phyloP scores from a whole-genome alignment of 2,113 vertebrate genomes.

The Chamaetylas fuelleborni region DNA sequence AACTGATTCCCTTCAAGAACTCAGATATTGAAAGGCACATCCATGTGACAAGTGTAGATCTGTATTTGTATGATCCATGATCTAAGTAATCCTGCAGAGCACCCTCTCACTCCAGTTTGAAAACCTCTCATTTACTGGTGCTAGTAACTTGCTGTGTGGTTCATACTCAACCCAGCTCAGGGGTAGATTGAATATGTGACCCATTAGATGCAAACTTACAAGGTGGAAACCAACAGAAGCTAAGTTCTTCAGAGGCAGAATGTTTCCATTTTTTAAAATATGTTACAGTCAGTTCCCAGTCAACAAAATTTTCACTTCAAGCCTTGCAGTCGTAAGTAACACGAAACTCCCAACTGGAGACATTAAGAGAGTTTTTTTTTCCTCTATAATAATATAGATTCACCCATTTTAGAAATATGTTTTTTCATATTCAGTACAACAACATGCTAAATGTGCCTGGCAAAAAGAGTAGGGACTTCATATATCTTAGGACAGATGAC shows the following conservation, averaged over 20 bases:
- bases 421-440: not conserved
- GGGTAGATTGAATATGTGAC: not conserved
- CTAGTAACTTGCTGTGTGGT: rapidly evolving
- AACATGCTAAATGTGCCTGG: not conserved
- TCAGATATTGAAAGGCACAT: not conserved
- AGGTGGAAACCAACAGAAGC: not conserved
- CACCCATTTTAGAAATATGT: not conserved
- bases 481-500: not conserved
- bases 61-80: not conserved
- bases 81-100: not conserved
- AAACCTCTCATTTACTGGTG: rapidly evolving
- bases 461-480: not conserved
- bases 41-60: not conserved
- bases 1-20: not conserved
- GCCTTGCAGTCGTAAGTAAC: not conserved
- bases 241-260: not conserved
- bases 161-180: not conserved
- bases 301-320: not conserved
- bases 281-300: not conserved
- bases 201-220: not conserved
- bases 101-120: not conserved
- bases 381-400: not conserved
- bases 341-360: not conserved
- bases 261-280: not conserved
- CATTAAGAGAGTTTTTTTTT: not conserved